These are phyloP conservation scores for Hyles euphorbiae DNA, from an alignment of 1,140 invertebrate genomes.

Conservation along the genomic window DNA sequence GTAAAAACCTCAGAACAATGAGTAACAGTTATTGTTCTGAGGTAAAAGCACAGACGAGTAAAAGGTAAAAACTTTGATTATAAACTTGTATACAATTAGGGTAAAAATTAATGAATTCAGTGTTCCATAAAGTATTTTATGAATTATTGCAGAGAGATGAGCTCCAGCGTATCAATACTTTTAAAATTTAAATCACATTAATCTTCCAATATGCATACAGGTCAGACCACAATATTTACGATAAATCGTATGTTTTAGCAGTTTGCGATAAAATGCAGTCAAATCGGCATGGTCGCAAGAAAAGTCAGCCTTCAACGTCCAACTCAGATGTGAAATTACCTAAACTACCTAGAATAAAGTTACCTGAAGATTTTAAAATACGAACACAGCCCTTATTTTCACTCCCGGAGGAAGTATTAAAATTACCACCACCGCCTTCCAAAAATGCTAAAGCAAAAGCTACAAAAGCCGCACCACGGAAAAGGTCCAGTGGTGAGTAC, in stretches of 20 bases:
- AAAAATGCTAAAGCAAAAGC: conserved; percentile 31
- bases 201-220: no score
- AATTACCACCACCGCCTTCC: conserved; percentile 32
- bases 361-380: conserved; percentile 69
- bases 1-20: no score
- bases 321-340: conserved; percentile 32
- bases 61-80: no score
- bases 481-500: conserved; percentile 28
- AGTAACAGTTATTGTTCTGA: no score
- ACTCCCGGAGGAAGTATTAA: conserved; percentile 67
- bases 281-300: conserved; percentile 18
- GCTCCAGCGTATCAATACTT: no score
- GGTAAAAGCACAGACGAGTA: no score
- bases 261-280: conserved; percentile 13
- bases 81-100: no score
- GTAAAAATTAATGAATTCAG: no score
- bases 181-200: no score
- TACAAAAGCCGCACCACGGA: conserved; percentile 18
- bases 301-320: conserved; percentile 27
- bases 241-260: background rate
- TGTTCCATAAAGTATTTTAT: no score
- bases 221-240: no score
- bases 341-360: conserved; percentile 60
- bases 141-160: no score
- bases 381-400: conserved; percentile 66